Base-by-base conservation (phyloP, 2,113 vertebrate species). In the Mesembrinibis cayennensis region DNA sequence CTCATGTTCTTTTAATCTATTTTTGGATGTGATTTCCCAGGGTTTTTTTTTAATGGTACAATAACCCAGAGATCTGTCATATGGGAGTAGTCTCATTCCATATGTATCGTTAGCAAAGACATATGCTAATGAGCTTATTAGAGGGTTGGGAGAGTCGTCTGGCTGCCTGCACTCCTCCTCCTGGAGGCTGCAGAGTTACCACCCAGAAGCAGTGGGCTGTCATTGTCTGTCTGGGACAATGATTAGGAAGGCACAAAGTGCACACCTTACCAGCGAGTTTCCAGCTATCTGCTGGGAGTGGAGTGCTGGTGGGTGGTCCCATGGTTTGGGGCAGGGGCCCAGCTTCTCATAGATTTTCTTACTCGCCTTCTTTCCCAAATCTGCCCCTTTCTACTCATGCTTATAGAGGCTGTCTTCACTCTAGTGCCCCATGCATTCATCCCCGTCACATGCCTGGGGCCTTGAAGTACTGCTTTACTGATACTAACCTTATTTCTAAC, bases 1-100 rank as follows among this genome's bases (percentile, higher is more conserved):
- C 73, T 84, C 36, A 14, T 91, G 44, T 90, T 85, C 81, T 93
- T 94, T 96, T 85, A 67, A 87, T 80, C 78, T 96, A 79, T 94
- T 95, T 96, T 76, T 61, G 82, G 84, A 40, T 90, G 56, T 56
- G 56, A 89, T 85, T 95, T 95, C 59, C 82, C 58, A 83, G 56
- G 7, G 2, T 6, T 45, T 20, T 38, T 87, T 82, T 79, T 52
- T 1, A 58, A 56, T 23, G 18, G 65, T 82, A 61, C 82, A 95
- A 91, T 36, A 89, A 79, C 36, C 29, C 65, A 72, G 94, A 78
- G 52, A n/a, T 85, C 70, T 76, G 65, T 89, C 73, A 79, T 79
- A 79, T 85, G 87, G 73, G 38, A 76, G 36, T 52, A 55, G 52
- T 53, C 78, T 69, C 53, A 8, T 79, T 94, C 70, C 73, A 76